These are phyloP conservation scores for Gila robusta DNA, from an alignment of 2,797 vertebrate species.

Conservation along the genomic window DNA sequence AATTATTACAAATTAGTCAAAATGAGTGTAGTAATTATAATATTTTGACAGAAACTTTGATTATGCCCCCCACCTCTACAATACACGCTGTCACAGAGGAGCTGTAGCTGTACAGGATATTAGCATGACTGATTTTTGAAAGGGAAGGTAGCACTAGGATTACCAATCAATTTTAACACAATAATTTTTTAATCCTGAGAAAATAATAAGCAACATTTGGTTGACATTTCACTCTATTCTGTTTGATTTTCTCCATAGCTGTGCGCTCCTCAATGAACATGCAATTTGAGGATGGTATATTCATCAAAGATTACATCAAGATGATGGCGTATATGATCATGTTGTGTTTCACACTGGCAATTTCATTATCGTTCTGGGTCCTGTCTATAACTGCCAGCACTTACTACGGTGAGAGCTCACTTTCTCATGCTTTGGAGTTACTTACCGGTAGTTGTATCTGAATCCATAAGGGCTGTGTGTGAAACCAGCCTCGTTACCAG, in stretches of 20 bases:
- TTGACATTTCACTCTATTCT: background rate
- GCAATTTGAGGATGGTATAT: conserved; percentile 67
- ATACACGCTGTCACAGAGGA: background rate
- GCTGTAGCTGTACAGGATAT: background rate
- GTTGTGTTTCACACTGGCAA: conserved; percentile 86
- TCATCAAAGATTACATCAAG: conserved; percentile 83
- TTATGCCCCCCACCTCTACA: background rate
- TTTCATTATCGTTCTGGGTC: conserved; percentile 92
- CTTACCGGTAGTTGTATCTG: background rate
- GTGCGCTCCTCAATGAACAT: conserved; percentile 39
- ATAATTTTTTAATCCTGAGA: background rate
- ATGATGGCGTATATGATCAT: conserved; percentile 93
- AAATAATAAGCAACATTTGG: background rate
- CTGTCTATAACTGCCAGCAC: conserved; percentile 88
- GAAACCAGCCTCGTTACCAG: background rate
- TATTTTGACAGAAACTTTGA: background rate
- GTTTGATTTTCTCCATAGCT: conserved; percentile 56
- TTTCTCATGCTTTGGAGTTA: background rate
- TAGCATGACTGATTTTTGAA: background rate
- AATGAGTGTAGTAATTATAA: background rate
- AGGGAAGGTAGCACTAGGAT: background rate
- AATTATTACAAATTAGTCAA: background rate
- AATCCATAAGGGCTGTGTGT: background rate
- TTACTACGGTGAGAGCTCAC: conserved; percentile 85
- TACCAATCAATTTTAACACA: background rate